These are phyloP conservation scores for Acanthosepion pharaonis DNA, from an alignment of 2,888 invertebrate genomes.

Conservation along the genomic window DNA sequence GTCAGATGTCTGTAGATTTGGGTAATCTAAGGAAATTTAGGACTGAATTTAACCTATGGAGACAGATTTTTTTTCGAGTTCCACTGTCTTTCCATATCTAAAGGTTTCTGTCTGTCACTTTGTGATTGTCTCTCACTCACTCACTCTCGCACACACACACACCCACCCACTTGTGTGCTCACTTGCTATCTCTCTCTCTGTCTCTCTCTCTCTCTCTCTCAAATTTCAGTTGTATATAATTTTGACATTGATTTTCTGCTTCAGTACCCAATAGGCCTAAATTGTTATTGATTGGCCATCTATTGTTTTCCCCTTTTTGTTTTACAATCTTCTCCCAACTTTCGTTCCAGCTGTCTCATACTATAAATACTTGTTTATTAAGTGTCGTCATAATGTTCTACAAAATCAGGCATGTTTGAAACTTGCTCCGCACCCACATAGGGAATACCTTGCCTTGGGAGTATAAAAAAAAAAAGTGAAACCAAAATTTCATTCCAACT, in stretches of 20 bases:
- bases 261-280: slow-evolving; percentile 15
- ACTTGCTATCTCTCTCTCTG: neutral
- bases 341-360: neutral
- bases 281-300: neutral
- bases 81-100: no score
- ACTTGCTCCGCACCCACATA: neutral
- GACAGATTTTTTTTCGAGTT: no score
- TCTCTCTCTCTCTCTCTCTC: neutral
- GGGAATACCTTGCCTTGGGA: neutral
- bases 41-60: no score
- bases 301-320: neutral
- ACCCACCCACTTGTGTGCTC: no score
- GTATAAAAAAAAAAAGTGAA: neutral
- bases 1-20: no score
- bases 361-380: neutral
- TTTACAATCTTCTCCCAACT: neutral
- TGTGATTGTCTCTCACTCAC: no score
- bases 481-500: neutral
- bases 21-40: no score
- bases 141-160: no score
- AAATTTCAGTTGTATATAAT: neutral
- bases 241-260: neutral
- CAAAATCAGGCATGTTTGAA: slow-evolving; percentile 7
- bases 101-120: no score
- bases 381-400: neutral